Conservation (phyloP, 30 jellyfish, hydroid and myxozoan species). For the Morbakka virulenta region DNA sequence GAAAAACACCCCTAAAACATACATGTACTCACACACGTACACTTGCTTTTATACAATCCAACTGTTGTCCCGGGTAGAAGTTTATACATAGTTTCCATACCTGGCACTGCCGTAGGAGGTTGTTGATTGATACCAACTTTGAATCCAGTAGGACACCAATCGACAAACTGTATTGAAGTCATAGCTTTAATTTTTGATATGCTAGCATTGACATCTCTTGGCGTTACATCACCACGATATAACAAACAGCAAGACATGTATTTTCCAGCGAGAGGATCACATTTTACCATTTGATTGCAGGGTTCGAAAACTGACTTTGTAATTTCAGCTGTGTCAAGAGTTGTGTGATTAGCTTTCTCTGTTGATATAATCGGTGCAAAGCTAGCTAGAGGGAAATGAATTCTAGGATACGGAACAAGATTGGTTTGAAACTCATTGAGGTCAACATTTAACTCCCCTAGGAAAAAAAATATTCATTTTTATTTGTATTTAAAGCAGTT, state of each 20-base stretch:
- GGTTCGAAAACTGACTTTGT: constrained; percentile 84
- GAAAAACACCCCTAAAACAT: background rate
- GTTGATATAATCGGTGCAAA: constrained; percentile 91
- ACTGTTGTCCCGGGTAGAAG: no score
- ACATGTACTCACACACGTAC: no score
- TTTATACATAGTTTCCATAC: constrained; percentile 15
- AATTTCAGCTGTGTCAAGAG: constrained; percentile 63
- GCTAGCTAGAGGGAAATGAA: constrained; percentile 94
- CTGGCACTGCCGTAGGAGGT: constrained; percentile 77
- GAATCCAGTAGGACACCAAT: no score
- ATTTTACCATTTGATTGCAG: constrained; percentile 83
- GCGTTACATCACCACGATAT: constrained; percentile 91
- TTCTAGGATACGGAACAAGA: constrained; percentile 92
- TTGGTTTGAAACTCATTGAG: constrained; percentile 92
- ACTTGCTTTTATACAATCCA: no score
- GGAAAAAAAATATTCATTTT: background rate
- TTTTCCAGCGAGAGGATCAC: constrained; percentile 86
- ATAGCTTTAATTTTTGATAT: constrained; percentile 70
- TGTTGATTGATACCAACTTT: no score
- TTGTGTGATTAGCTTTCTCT: constrained; percentile 87
- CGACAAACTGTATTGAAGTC: constrained; percentile 78
- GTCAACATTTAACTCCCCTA: constrained; percentile 93
- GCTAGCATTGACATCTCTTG: constrained; percentile 92
- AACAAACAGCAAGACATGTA: constrained; percentile 95
- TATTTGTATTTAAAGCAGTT: no score